phyloP scores from a whole-genome alignment of 2,113 vertebrate genomes.

The Megaleporinus macrocephalus region DNA sequence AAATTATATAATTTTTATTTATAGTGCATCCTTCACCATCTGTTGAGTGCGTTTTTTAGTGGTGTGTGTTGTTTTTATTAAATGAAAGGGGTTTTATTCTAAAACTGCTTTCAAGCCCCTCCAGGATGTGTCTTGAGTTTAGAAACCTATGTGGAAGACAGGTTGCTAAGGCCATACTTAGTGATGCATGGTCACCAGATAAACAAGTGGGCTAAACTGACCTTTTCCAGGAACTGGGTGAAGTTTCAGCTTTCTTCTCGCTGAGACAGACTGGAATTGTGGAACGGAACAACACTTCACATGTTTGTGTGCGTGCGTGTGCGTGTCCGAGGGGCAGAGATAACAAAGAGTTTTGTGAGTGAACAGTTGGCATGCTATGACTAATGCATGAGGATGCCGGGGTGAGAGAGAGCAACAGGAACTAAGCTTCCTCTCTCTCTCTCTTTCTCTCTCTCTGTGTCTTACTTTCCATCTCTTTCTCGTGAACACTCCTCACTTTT shows the following conservation, averaged over 20 bases:
- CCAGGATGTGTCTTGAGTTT: constrained; percentile 7
- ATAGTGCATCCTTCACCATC: no score
- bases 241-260: constrained; percentile 11
- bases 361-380: constrained; percentile 60
- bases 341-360: constrained; percentile 39
- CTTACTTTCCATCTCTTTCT: neutral
- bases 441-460: constrained; percentile 23
- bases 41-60: no score
- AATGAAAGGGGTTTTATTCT: no score
- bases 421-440: constrained; percentile 9
- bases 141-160: constrained; percentile 29
- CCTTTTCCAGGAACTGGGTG: constrained; percentile 26
- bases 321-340: constrained; percentile 36
- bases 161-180: constrained; percentile 3
- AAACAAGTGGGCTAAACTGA: constrained; percentile 17
- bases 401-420: constrained; percentile 19
- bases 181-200: constrained; percentile 26
- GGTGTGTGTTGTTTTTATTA: no score
- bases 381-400: constrained; percentile 55
- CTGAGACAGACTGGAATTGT: constrained; percentile 1
- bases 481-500: neutral
- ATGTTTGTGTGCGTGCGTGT: constrained; percentile 24
- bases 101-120: neutral
- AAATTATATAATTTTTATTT: no score
- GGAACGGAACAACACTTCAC: constrained; percentile 2